Percentiles rank a stretch among this genome's conserved stretches.
Evolutionary conservation across 2,888 invertebrate species (phyloP).

Genomic region (Eupithecia tripunctaria): DNA sequence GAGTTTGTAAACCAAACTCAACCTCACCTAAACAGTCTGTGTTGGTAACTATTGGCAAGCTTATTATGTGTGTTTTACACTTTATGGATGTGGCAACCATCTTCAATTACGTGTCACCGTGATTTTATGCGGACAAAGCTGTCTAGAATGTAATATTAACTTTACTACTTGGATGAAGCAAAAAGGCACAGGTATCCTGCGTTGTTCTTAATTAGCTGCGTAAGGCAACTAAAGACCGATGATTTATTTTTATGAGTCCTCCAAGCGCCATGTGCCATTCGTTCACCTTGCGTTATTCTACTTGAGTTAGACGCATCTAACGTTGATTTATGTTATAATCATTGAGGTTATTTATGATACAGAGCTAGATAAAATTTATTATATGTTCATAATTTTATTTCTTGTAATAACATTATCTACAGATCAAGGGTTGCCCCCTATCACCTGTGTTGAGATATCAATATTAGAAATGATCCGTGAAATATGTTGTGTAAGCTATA

Average conservation of each 20-base stretch:
- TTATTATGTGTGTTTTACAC: too few species aligned
- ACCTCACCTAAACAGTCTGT: too few species aligned
- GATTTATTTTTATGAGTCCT: conserved; percentile 39
- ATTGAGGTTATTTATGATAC: conserved; percentile 43
- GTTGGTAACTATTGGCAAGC: background rate
- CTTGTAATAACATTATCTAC: conserved; percentile 29
- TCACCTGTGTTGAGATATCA: conserved; percentile 47
- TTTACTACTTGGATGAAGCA: conserved; percentile 14
- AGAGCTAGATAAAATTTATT: conserved; percentile 37
- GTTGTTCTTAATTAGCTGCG: conserved; percentile 31
- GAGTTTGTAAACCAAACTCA: too few species aligned
- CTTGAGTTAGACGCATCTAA: conserved; percentile 46
- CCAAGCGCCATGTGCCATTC: conserved; percentile 42
- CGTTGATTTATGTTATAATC: conserved; percentile 46
- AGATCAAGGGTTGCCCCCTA: conserved; percentile 36
- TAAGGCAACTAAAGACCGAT: conserved; percentile 36
- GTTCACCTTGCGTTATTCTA: conserved; percentile 43
- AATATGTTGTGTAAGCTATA: conserved; percentile 53
- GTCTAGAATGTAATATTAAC: conserved; percentile 20
- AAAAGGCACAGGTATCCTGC: conserved; percentile 23
- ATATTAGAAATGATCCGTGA: conserved; percentile 55
- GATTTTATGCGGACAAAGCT: conserved; percentile 16
- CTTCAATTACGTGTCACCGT: background rate
- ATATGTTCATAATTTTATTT: conserved; percentile 36
- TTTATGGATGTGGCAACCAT: background rate